Conservation (phyloP, 2,113 vertebrate species). For the Mesembrinibis cayennensis region DNA sequence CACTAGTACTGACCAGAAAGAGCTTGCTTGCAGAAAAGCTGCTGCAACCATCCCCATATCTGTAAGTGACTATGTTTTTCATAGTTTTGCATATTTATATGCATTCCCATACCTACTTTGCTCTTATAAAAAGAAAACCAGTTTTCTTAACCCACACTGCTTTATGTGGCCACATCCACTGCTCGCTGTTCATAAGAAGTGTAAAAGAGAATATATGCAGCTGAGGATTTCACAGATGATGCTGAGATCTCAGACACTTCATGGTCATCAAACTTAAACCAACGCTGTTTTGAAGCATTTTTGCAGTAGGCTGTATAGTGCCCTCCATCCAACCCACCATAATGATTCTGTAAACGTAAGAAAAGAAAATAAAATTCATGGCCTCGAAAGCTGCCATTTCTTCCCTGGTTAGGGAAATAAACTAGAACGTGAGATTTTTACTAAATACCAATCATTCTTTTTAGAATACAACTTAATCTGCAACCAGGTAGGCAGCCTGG, state of each 20-base stretch:
- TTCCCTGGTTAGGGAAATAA: neutral
- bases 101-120: constrained; percentile 21
- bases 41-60: constrained; percentile 5
- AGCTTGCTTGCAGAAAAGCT: constrained; percentile 13
- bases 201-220: constrained; percentile 98
- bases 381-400: neutral
- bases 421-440: neutral
- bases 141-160: neutral
- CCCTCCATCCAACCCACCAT: constrained; percentile 93
- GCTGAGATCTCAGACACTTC: constrained; percentile 92
- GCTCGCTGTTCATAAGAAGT: constrained; percentile 82
- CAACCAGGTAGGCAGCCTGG: neutral
- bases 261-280: constrained; percentile 98
- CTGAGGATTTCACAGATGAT: constrained; percentile 91
- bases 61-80: neutral
- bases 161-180: constrained; percentile 64
- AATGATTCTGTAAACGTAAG: constrained; percentile 86
- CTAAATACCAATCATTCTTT: neutral
- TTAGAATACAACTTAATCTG: neutral
- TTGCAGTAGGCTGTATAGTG: constrained; percentile 98
- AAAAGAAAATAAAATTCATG: neutral
- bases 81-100: neutral
- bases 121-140: constrained; percentile 20
- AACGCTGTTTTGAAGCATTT: constrained; percentile 86
- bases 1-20: constrained; percentile 38